These are phyloP conservation scores for Drosophila sp. DNA, from an alignment of 1,140 invertebrate genomes.

Conservation along the genomic window DNA sequence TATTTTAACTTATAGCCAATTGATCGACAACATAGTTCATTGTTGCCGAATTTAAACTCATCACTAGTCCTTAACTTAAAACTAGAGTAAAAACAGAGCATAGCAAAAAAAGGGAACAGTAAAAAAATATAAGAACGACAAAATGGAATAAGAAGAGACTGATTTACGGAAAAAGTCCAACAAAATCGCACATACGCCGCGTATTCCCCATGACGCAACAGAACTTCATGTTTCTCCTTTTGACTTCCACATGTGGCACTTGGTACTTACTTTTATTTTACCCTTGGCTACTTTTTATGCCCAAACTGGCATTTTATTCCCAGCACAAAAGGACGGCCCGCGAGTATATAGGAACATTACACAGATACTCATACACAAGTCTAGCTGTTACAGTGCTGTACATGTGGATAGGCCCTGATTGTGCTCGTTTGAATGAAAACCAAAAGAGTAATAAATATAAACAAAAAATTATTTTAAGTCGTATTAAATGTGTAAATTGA, in stretches of 20 bases:
- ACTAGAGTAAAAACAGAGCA: background rate
- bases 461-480: too few species aligned
- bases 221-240: constrained; percentile 63
- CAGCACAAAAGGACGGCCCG: constrained; percentile 52
- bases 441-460: too few species aligned
- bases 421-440: too few species aligned
- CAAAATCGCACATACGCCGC: constrained; percentile 73
- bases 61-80: background rate
- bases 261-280: constrained; percentile 77
- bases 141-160: background rate
- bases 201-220: constrained; percentile 71
- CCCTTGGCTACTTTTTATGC: constrained; percentile 76
- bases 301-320: constrained; percentile 67
- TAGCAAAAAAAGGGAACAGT: background rate
- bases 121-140: too few species aligned
- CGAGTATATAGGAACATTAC: background rate
- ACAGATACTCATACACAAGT: background rate
- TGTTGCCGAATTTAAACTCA: background rate
- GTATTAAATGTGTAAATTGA: too few species aligned
- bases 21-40: too few species aligned
- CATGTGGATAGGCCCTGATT: too few species aligned
- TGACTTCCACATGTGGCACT: constrained; percentile 53
- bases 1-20: too few species aligned
- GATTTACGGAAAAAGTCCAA: constrained; percentile 40
- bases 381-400: too few species aligned